phyloP scores from a whole-genome alignment of 2,797 vertebrate species.

The Platyrinchus mystaceus region DNA sequence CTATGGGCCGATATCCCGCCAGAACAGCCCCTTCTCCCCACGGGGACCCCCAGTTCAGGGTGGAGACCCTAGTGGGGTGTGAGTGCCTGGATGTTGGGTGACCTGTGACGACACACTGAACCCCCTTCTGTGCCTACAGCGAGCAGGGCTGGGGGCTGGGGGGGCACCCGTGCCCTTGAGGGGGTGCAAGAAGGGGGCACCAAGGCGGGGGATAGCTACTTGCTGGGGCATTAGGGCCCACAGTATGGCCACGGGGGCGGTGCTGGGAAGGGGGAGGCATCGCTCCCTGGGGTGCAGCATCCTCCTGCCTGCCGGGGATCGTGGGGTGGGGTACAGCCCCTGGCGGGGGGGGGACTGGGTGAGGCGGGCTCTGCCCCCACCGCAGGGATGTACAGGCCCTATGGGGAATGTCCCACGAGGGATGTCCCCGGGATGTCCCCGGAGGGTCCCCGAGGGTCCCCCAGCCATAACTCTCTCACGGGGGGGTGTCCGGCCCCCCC shows the following conservation, averaged over 20 bases:
- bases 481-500: fast-evolving
- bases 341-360: fast-evolving
- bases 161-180: not conserved
- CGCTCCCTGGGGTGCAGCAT: too few relatives aligned
- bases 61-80: not conserved
- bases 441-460: not conserved
- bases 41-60: not conserved
- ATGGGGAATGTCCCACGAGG: too few relatives aligned
- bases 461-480: fast-evolving
- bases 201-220: fast-evolving
- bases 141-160: not conserved
- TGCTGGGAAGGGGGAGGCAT: fast-evolving
- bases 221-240: not conserved
- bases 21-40: not conserved
- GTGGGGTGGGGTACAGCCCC: not conserved
- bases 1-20: not conserved
- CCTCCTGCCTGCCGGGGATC: not conserved
- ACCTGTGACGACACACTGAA: fast-evolving
- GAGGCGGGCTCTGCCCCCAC: too few relatives aligned
- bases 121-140: fast-evolving
- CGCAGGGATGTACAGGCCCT: too few relatives aligned
- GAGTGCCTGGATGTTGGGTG: fast-evolving
- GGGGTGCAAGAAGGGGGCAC: too few relatives aligned
- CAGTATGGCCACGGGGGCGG: fast-evolving
- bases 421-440: fast-evolving